Evolutionary conservation across 2,797 vertebrate genomes (phyloP), one percentile per base, ranked within the genome.

Genomic region (Philypnodon macrostomus): DNA sequence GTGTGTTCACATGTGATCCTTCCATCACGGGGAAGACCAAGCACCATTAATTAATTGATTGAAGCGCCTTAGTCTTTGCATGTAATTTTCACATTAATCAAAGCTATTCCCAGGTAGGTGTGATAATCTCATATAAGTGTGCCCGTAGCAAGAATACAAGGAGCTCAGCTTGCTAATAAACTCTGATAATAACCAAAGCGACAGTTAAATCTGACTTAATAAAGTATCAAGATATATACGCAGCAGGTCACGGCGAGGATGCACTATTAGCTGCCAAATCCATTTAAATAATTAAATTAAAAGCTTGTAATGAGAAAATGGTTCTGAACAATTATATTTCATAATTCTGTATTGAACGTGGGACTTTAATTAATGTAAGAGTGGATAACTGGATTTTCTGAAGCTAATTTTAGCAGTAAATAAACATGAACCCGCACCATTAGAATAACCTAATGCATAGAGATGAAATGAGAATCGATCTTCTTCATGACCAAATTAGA

Each of bases 1-100:
- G 34, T 13, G 34, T 53, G 52, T 63, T 67, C 77, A 84, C 61
- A 66, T 58, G 23, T 53, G 65, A 67, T 66, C 40, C 30, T 18
- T 40, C 70, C 48, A 21, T 44, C 48, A 69, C 9, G 16, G 32
- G 38, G 37, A 37, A 57, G 31, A 61, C 18, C 37, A 50, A 39
- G 37, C 30, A 45, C 40, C 61, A 70, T 76, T 59, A 67, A 73
- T 79, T 76, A 67, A 75, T 47, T 73, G 63, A 77, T 70, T 73
- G 47, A 64, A 70, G 55, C 29, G 13, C 60, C 60, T 59, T 23
- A 44, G 39, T 58, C 47, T 58, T 65, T 63, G 51, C 34, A 42
- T 34, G 42, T 64, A 65, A 78, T 78, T 75, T 78, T 61, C 37
- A 60, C 53, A 75, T 81, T 70, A 76, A 85, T 85, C 75, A 81